phyloP scores from a whole-genome alignment of 2,888 invertebrate genomes.

The Epistrophella euchroma region DNA sequence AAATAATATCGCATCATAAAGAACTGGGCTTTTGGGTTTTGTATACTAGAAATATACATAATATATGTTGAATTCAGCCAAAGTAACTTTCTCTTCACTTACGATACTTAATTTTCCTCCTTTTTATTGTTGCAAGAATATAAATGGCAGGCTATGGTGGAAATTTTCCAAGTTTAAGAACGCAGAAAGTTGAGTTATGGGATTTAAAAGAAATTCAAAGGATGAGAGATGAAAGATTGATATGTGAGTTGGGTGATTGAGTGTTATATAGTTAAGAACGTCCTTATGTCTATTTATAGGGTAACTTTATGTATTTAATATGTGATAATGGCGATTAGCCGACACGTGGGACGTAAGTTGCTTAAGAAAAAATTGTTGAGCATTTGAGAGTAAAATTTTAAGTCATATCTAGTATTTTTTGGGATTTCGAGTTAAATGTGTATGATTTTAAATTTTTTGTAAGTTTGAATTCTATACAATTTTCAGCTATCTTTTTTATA shows the following conservation, averaged over 20 bases:
- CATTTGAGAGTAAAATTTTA: too few species aligned
- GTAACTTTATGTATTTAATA: neutral
- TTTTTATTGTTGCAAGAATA: constrained; percentile 24
- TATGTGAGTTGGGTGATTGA: neutral
- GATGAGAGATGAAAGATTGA: constrained; percentile 5
- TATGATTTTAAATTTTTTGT: too few species aligned
- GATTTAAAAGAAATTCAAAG: neutral
- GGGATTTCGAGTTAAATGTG: too few species aligned
- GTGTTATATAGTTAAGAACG: neutral
- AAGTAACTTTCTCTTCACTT: constrained; percentile 18
- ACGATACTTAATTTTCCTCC: constrained; percentile 14
- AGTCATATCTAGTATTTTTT: too few species aligned
- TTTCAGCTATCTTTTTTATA: too few species aligned
- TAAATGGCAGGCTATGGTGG: constrained; percentile 17
- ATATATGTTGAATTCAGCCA: neutral
- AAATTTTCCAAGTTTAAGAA: neutral
- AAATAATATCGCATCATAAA: constrained; percentile 59
- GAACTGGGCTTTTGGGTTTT: constrained; percentile 43
- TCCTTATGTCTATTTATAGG: neutral
- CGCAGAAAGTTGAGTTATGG: constrained; percentile 4
- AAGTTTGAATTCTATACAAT: too few species aligned
- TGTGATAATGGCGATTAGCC: neutral
- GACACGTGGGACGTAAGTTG: neutral
- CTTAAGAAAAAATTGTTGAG: neutral
- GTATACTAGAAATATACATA: neutral